Evolutionary conservation across 2,888 invertebrate genomes (phyloP).

Genomic region (Endomychus coccineus): DNA sequence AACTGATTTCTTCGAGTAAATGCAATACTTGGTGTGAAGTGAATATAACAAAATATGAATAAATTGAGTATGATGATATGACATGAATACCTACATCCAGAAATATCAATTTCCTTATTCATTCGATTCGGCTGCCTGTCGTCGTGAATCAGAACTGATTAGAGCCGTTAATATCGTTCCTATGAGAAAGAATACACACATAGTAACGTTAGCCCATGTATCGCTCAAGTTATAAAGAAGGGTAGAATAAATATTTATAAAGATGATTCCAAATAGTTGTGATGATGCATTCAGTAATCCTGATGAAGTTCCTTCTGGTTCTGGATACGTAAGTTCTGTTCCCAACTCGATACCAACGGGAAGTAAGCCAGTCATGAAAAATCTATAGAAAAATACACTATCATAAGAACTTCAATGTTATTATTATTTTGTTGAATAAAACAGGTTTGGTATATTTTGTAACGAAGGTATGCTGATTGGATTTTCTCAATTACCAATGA

Average conservation of each 20-base stretch:
- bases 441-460: too few relatives aligned
- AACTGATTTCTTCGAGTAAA: too few relatives aligned
- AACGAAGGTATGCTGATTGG: too few relatives aligned
- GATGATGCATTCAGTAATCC: slow-evolving; percentile 91
- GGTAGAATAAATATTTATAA: slow-evolving; percentile 69
- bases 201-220: slow-evolving; percentile 72
- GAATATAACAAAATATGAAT: too few relatives aligned
- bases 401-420: too few relatives aligned
- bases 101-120: too few relatives aligned
- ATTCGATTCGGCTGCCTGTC: slow-evolving; percentile 71
- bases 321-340: slow-evolving; percentile 94
- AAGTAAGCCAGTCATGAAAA: slow-evolving; percentile 99
- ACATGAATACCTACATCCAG: too few relatives aligned
- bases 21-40: too few relatives aligned
- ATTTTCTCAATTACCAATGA: too few relatives aligned
- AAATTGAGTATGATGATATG: too few relatives aligned
- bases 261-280: slow-evolving; percentile 72
- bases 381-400: slow-evolving; percentile 52
- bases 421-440: too few relatives aligned
- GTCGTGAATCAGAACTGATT: slow-evolving; percentile 71
- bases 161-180: slow-evolving; percentile 74
- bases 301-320: slow-evolving; percentile 94
- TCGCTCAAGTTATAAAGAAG: slow-evolving; percentile 60
- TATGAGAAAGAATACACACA: slow-evolving; percentile 66
- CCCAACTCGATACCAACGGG: slow-evolving; percentile 98